Evolutionary conservation across 2,113 vertebrate genomes (phyloP).

Genomic region (Ammodytes marinus): DNA sequence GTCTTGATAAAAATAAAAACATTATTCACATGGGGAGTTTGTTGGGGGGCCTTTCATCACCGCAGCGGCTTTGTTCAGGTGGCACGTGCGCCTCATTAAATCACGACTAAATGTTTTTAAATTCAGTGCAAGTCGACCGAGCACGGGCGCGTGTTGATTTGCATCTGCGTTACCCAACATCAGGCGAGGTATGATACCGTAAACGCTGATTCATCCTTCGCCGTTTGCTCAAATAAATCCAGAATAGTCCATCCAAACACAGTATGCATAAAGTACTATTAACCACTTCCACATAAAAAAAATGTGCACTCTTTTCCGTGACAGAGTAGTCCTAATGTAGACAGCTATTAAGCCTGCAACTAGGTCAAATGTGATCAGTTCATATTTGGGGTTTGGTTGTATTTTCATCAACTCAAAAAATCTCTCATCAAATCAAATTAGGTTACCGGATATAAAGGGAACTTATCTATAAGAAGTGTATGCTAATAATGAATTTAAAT

Average conservation of each 20-base stretch:
- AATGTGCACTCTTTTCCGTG: not conserved
- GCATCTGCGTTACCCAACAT: not conserved
- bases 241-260: too few relatives aligned
- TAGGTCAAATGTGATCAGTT: constrained; percentile 8
- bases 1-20: not conserved
- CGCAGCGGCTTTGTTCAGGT: not conserved
- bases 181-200: not conserved
- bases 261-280: not conserved
- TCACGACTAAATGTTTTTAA: not conserved
- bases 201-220: not conserved
- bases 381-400: not conserved
- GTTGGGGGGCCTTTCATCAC: not conserved
- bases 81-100: not conserved
- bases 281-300: not conserved
- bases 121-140: not conserved
- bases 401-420: not conserved
- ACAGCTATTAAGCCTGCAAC: not conserved
- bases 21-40: not conserved
- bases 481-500: too few relatives aligned
- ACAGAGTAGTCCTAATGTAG: not conserved
- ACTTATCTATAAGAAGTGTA: too few relatives aligned
- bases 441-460: not conserved
- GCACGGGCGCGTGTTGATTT: not conserved
- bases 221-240: constrained; percentile 6
- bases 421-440: not conserved